Evolutionary conservation across 2,113 vertebrate genomes (phyloP).

Genomic region (Hippocampus mohnikei): DNA sequence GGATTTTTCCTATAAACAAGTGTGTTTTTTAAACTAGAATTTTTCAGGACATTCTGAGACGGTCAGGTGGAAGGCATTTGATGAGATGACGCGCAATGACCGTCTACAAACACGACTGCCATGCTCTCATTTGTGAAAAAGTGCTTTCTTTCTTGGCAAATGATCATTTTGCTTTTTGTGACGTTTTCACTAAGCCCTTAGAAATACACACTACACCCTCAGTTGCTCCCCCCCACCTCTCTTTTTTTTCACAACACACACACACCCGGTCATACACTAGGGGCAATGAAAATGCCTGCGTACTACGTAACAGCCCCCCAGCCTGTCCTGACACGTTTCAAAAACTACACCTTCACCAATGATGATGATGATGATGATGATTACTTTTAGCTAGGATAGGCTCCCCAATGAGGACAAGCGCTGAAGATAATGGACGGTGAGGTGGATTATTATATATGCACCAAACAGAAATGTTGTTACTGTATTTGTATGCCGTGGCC

Average conservation of each 20-base stretch:
- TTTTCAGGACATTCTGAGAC: too few species aligned
- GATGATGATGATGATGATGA: background rate
- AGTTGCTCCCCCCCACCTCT: background rate
- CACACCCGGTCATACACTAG: slow-evolving; percentile 38
- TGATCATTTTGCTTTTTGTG: slow-evolving; percentile 72
- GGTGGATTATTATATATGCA: background rate
- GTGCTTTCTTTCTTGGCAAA: slow-evolving; percentile 51
- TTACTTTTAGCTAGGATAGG: background rate
- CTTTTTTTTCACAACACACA: slow-evolving; percentile 17
- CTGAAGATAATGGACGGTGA: background rate
- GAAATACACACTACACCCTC: slow-evolving; percentile 12
- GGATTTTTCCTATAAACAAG: too few species aligned
- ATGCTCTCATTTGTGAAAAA: slow-evolving; percentile 17
- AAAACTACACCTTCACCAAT: slow-evolving; percentile 52
- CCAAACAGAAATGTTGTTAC: background rate
- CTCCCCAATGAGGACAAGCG: background rate
- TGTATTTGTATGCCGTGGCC: background rate
- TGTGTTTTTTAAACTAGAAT: too few species aligned
- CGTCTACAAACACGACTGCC: background rate
- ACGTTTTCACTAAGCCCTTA: slow-evolving; percentile 56
- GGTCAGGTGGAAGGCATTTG: too few species aligned
- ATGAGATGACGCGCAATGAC: too few species aligned
- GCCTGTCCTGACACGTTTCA: slow-evolving; percentile 48
- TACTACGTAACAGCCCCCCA: slow-evolving; percentile 28
- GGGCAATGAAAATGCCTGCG: slow-evolving; percentile 49